Evolutionary conservation across 2,113 vertebrate genomes (phyloP), one percentile per base, ranked within the genome.

Genomic region (Herpetotheres cachinnans): DNA sequence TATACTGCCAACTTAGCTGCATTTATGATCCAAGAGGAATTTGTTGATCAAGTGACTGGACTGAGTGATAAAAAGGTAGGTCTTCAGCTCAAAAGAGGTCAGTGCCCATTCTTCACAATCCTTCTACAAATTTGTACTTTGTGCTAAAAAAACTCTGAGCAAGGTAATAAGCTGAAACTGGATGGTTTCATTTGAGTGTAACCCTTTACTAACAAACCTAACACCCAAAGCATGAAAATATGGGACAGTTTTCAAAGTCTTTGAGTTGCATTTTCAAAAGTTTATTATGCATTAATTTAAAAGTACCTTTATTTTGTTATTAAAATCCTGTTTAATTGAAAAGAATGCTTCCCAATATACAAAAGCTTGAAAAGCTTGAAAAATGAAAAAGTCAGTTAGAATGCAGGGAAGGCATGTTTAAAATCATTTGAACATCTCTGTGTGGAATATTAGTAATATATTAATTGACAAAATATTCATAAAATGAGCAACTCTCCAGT

Each of bases 21-120:
- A 80, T 99, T 99, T 96, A 99, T 99, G 99, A 99, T 99, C 96
- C 99, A 99, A 95, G 99, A 99, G 92, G 99, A 99, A 92, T 99
- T 99, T 96, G 99, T 99, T 21, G 99, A 99, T 97, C 99, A 99
- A 94, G 99, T 99, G 97, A 99, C 99, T 4, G 99, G 99, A 29
- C 99, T 99, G 67, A 99, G 99, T 44, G 99, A 99, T 97, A 99
- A 99, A 86, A 99, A 99, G 99, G 99, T 99, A 97, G 85, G 76
- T 94, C 32, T 77, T 74, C 22, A 65, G 54, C 55, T 88, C 26
- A n/a, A 15, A 49, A 72, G 38, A 42, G 8, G 34, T 62, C 47
- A 38, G 12, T 66, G 40, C 55, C 42, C n/a, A 3, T 90, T 86
- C 54, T 77, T 59, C 38, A 42, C 66, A 79, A 70, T 82, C 74